Evolutionary conservation across 2,888 invertebrate genomes (phyloP).

Genomic region (Ormia ochracea): DNA sequence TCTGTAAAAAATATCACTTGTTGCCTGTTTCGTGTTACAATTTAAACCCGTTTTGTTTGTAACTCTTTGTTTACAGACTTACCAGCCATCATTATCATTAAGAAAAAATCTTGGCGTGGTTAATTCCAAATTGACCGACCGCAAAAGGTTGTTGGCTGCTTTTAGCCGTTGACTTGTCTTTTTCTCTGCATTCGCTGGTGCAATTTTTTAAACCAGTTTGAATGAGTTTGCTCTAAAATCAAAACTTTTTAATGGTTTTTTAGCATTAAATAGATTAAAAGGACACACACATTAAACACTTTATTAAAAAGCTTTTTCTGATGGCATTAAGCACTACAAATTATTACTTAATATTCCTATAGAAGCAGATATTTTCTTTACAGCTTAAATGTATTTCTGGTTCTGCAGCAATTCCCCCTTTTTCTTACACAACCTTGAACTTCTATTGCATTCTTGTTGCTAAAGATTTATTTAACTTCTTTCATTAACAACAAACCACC

Average conservation of each 20-base stretch:
- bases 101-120: constrained; percentile 64
- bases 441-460: constrained; percentile 22
- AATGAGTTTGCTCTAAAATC: too few relatives aligned
- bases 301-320: too few relatives aligned
- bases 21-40: constrained; percentile 12
- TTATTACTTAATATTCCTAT: too few relatives aligned
- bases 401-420: not conserved
- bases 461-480: constrained; percentile 23
- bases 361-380: too few relatives aligned
- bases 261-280: too few relatives aligned
- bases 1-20: not conserved
- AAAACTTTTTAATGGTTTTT: too few relatives aligned
- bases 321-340: too few relatives aligned
- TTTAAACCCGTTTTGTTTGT: constrained; percentile 33
- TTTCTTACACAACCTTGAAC: constrained; percentile 39
- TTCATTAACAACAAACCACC: constrained; percentile 6
- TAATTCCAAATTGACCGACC: constrained; percentile 45
- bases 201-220: too few relatives aligned
- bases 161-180: not conserved
- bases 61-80: not conserved
- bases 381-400: too few relatives aligned
- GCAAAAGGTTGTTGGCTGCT: constrained; percentile 19
- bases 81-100: constrained; percentile 39
- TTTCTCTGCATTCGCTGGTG: constrained; percentile 1
- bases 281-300: too few relatives aligned